A percentile compares a stretch with the other conserved stretches of the same genome.
Evolutionary conservation across 2,113 vertebrate species (phyloP).

Genomic region (Megatriorchis doriae): DNA sequence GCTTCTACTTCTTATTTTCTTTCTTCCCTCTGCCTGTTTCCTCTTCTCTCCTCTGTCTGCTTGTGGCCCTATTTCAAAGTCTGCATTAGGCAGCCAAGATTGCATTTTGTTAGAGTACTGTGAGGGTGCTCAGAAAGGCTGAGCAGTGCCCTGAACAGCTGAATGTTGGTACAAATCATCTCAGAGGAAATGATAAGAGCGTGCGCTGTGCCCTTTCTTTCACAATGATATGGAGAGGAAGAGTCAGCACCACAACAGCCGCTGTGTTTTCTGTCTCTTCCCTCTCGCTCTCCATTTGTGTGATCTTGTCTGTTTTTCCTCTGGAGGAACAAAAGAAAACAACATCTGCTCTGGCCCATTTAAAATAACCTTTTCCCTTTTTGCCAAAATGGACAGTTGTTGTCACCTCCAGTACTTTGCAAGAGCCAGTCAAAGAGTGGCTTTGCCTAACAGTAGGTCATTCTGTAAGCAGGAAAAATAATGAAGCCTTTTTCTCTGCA

Average conservation of each 20-base stretch:
- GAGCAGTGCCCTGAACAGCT: neutral
- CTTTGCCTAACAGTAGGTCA: neutral
- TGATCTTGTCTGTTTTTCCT: neutral
- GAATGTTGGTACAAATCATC: neutral
- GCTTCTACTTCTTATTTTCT: neutral
- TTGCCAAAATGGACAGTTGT: neutral
- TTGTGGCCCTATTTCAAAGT: neutral
- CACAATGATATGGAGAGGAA: constrained; percentile 11
- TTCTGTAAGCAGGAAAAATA: constrained; percentile 22
- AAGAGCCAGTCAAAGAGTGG: neutral
- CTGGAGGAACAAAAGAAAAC: constrained; percentile 26
- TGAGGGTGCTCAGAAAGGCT: neutral
- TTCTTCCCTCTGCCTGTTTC: neutral
- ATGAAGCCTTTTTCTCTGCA: constrained; percentile 35
- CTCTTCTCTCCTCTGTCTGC: neutral
- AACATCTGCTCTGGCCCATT: neutral
- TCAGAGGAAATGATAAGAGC: neutral
- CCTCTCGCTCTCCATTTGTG: neutral
- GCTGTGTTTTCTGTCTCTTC: neutral
- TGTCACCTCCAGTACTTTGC: neutral
- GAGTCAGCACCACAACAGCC: constrained; percentile 1
- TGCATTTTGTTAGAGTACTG: neutral
- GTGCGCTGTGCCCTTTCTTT: neutral
- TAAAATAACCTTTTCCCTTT: constrained; percentile 57
- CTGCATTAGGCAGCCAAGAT: neutral